Conservation (phyloP, 2,888 invertebrate species). For the Andrena marginata region DNA sequence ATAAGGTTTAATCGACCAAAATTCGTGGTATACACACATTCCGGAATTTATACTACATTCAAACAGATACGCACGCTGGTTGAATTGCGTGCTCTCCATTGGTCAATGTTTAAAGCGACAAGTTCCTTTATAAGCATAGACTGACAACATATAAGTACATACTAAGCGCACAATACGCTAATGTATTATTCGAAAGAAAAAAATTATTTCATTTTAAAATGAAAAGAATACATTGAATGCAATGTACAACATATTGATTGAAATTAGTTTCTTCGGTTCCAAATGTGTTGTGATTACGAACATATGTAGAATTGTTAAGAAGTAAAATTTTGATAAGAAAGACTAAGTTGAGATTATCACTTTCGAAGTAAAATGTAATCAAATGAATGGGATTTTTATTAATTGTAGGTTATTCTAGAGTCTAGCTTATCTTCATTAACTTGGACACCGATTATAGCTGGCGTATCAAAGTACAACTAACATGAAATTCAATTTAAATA, state of each 20-base stretch:
- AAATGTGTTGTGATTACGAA: background rate
- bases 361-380: too few species aligned
- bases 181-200: background rate
- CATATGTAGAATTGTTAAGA: background rate
- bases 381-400: background rate
- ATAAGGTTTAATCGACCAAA: slow-evolving; percentile 33
- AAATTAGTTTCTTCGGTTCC: background rate
- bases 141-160: background rate
- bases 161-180: background rate
- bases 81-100: slow-evolving; percentile 13
- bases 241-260: background rate
- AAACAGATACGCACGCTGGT: background rate
- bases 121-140: background rate
- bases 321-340: too few species aligned
- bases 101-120: background rate
- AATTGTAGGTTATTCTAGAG: too few species aligned
- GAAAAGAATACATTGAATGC: background rate
- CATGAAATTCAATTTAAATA: too few species aligned
- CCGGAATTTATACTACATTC: slow-evolving; percentile 25
- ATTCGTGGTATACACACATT: slow-evolving; percentile 7
- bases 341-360: too few species aligned
- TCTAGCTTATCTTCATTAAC: too few species aligned
- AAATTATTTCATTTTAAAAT: background rate
- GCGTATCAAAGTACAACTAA: too few species aligned
- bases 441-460: too few species aligned